Conservation (phyloP, 2,113 vertebrate genomes). For the Atlantisia rogersi region DNA sequence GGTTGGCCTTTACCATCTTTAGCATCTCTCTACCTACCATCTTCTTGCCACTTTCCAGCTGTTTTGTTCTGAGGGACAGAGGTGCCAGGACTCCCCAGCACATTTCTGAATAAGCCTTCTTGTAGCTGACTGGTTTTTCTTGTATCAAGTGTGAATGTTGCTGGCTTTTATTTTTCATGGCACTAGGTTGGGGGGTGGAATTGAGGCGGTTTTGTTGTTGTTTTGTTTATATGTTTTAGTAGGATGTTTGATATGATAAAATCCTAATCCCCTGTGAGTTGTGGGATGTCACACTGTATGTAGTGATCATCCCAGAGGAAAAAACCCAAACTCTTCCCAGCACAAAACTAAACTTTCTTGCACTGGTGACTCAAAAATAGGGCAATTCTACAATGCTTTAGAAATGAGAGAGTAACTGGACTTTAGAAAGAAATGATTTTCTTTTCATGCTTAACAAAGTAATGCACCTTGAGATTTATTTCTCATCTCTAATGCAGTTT, state of each 20-base stretch:
- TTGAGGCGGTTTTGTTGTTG: neutral
- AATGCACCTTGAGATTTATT: constrained; percentile 30
- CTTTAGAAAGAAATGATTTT: neutral
- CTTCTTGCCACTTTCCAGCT: neutral
- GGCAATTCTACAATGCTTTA: neutral
- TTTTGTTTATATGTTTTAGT: neutral
- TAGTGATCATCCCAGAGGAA: neutral
- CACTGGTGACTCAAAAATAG: neutral
- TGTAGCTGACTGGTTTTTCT: neutral
- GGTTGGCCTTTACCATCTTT: neutral
- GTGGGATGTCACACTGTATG: neutral
- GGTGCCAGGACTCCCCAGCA: neutral
- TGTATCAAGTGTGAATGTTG: neutral
- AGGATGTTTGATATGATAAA: neutral
- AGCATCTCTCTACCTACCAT: neutral
- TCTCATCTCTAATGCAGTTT: constrained; percentile 7
- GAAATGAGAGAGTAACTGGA: neutral
- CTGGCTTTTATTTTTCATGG: neutral
- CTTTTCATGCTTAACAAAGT: constrained; percentile 16
- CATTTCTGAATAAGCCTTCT: neutral
- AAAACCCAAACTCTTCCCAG: neutral
- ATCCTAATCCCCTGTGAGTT: neutral
- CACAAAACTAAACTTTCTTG: neutral
- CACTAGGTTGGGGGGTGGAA: neutral
- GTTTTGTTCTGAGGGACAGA: neutral